Percentiles rank a stretch among this genome's conserved stretches.
phyloP scores from a whole-genome alignment of 2,888 invertebrate species.

The Drosophila maculinotata region DNA sequence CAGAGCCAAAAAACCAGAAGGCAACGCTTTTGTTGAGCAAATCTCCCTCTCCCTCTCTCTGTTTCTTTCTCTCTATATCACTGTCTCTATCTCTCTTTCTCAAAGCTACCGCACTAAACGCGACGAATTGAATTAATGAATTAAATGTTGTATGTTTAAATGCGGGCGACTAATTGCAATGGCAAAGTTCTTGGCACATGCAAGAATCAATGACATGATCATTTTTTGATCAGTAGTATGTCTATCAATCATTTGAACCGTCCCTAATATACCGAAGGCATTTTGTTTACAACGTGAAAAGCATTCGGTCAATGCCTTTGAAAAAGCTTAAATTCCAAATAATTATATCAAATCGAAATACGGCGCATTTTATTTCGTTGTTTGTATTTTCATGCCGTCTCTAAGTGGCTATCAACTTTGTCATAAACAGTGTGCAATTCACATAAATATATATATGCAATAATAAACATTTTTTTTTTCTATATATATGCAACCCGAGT shows the following conservation, averaged over 20 bases:
- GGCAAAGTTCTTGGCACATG: constrained; percentile 4
- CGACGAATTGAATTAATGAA: neutral
- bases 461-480: too few species aligned
- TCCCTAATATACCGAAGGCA: constrained; percentile 1
- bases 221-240: constrained; percentile 2
- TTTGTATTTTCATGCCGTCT: constrained; percentile 3
- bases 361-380: constrained; percentile 14
- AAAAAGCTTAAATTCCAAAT: constrained; percentile 7
- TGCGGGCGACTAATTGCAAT: constrained; percentile 6
- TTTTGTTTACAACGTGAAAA: constrained; percentile 13
- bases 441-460: neutral
- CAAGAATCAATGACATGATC: constrained; percentile 6
- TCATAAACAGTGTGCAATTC: neutral
- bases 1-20: neutral
- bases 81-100: neutral
- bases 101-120: neutral
- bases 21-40: neutral
- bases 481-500: too few species aligned
- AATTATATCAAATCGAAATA: neutral
- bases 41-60: neutral
- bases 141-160: neutral
- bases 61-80: neutral
- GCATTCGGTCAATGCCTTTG: constrained; percentile 18
- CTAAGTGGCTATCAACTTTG: neutral
- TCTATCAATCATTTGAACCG: neutral